Evolutionary conservation across 2,888 invertebrate species (phyloP), one percentile per base, ranked within the genome.

Genomic region (Hypolimnas misippus): DNA sequence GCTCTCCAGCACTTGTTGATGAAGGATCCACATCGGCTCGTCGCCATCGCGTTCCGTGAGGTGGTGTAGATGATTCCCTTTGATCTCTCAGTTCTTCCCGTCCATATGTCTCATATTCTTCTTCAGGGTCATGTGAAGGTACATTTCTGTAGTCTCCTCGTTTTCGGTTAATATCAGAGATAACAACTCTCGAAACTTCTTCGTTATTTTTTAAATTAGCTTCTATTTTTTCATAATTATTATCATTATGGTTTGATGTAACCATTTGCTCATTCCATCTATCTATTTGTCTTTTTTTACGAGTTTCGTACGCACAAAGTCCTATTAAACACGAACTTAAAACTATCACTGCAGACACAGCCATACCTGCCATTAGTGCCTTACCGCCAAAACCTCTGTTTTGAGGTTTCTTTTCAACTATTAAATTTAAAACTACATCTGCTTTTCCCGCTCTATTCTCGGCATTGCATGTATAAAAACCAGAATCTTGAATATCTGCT

Each of bases 211-310:
- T 89, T 73, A 94, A 93, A 81, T 94, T 95, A 92, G 95, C 93
- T 80, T 96, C 96, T 70, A 96, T 96, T 90, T 96, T 96, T 81
- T 96, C 96, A 78, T 96, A 96, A 83, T 94, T 95, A 75, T 96
- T 95, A 68, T 90, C 91, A 62, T 88, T 84, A 69, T 89, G 87
- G 76, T 86, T 90, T 33, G 84, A 78, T 12, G 86, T 87, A 72
- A 92, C 92, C 77, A 91, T 91, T 76, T 91, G 91, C 77, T 91
- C 90, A 70, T 91, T 90, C 89, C 90, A 90, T 77, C 90, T 86
- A 83, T 88, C 89, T 79, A 89, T 78, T 73, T 89, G 90, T 80
- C 94, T 92, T 80, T 94, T 91, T 79, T 94, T 93, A 73, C 94
- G 93, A 78, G 93, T 93, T 78, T 94, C 94, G 68, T 94, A 93